Evolutionary conservation across 2,888 invertebrate species (phyloP).

Genomic region (Dilophus febrilis): DNA sequence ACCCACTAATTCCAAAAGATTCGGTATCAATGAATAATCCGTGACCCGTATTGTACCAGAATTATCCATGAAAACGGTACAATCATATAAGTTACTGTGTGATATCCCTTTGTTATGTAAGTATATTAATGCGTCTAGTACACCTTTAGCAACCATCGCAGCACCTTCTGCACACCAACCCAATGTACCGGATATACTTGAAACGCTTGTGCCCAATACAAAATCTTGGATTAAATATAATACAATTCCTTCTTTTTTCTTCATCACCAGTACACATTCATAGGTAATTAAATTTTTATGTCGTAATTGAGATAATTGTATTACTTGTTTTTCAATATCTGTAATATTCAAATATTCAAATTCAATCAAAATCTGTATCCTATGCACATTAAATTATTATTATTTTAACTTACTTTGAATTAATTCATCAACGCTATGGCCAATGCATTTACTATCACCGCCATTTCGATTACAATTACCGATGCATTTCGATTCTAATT

Average conservation of each 20-base stretch:
- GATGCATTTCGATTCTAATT: conserved; percentile 24
- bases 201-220: conserved; percentile 32
- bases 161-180: conserved; percentile 32
- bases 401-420: conserved; percentile 16
- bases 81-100: conserved; percentile 63
- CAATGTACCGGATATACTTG: conserved; percentile 22
- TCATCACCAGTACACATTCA: conserved; percentile 46
- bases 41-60: conserved; percentile 33
- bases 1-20: conserved; percentile 23
- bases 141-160: conserved; percentile 42
- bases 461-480: conserved; percentile 20
- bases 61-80: conserved; percentile 54
- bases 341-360: not conserved
- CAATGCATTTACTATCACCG: conserved; percentile 19
- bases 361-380: too few relatives aligned
- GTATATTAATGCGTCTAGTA: conserved; percentile 57
- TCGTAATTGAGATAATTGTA: conserved; percentile 46
- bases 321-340: conserved; percentile 62
- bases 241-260: conserved; percentile 42
- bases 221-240: conserved; percentile 57
- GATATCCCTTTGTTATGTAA: conserved; percentile 68
- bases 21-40: conserved; percentile 26
- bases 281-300: conserved; percentile 61
- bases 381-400: too few relatives aligned
- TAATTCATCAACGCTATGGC: conserved; percentile 26